A percentile compares a stretch with the other conserved stretches of the same genome.
Evolutionary conservation across 1,140 invertebrate genomes (phyloP).

Genomic region (Bombus waltoni): DNA sequence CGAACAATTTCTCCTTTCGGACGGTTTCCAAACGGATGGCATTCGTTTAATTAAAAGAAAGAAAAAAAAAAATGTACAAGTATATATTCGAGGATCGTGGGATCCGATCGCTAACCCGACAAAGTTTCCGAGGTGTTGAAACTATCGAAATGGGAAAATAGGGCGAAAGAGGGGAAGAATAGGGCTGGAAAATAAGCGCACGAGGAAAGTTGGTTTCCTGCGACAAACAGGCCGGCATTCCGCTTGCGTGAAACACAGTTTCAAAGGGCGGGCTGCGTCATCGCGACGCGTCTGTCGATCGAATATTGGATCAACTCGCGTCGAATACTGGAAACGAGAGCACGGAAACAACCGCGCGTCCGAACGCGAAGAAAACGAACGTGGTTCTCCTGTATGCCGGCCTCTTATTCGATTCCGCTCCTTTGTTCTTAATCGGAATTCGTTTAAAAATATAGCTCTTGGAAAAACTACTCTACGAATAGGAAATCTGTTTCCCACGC

Average conservation of each 20-base stretch:
- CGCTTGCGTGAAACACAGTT: constrained; percentile 1
- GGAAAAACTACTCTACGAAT: too few relatives aligned
- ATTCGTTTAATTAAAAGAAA: too few relatives aligned
- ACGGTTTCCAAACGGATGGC: too few relatives aligned
- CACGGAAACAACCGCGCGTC: not conserved
- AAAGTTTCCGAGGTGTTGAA: not conserved
- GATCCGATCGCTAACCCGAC: not conserved
- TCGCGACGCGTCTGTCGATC: constrained; percentile 30
- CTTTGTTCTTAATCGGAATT: not conserved
- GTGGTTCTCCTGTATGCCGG: not conserved
- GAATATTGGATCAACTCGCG: constrained; percentile 25
- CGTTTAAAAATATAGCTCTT: not conserved
- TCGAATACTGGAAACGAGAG: constrained; percentile 6
- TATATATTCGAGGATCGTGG: not conserved
- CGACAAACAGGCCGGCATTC: constrained; percentile 12
- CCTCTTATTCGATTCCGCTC: not conserved
- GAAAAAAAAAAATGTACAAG: too few relatives aligned
- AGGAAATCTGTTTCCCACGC: too few relatives aligned
- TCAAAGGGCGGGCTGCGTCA: constrained; percentile 31
- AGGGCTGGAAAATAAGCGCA: constrained; percentile 6
- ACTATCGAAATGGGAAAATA: constrained; percentile 17
- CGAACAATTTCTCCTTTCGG: too few relatives aligned
- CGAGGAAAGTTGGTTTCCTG: constrained; percentile 25
- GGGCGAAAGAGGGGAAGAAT: constrained; percentile 24
- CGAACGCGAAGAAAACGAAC: not conserved